phyloP scores from a whole-genome alignment of 2,113 vertebrate species.

The Etheostoma cragini region DNA sequence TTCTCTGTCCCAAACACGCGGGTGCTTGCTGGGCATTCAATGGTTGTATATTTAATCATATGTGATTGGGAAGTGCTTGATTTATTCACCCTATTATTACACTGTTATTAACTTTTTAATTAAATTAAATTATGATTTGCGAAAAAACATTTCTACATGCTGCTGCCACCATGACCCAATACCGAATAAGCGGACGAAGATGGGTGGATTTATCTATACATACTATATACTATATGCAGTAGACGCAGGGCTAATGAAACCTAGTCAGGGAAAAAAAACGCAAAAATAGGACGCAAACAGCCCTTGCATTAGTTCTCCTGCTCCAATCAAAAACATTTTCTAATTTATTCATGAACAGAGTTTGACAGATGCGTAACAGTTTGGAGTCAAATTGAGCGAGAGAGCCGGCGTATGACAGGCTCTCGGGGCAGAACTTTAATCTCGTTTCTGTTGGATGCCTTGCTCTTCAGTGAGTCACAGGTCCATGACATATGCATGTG shows the following conservation, averaged over 20 bases:
- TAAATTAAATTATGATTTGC: background rate
- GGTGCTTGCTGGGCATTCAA: background rate
- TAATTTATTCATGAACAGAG: slow-evolving; percentile 21
- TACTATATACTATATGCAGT: background rate
- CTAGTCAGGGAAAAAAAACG: background rate
- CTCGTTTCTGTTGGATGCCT: slow-evolving; percentile 47
- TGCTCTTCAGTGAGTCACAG: slow-evolving; percentile 58
- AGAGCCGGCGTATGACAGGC: slow-evolving; percentile 1
- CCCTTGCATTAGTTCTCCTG: background rate
- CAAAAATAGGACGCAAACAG: background rate
- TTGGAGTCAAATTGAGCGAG: slow-evolving; percentile 52
- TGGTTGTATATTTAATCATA: background rate
- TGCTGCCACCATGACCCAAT: too few relatives aligned
- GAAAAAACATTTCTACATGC: background rate
- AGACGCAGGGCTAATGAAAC: background rate
- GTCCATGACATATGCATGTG: slow-evolving; percentile 47
- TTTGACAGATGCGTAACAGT: slow-evolving; percentile 28
- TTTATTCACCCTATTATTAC: background rate
- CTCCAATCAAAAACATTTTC: background rate
- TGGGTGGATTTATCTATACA: background rate
- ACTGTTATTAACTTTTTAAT: too few relatives aligned
- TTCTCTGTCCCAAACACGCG: background rate
- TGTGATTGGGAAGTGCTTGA: background rate
- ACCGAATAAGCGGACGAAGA: too few relatives aligned
- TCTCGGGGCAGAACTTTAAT: slow-evolving; percentile 49